phyloP scores from a whole-genome alignment of 2,797 vertebrate genomes.

The Lemur catta region DNA sequence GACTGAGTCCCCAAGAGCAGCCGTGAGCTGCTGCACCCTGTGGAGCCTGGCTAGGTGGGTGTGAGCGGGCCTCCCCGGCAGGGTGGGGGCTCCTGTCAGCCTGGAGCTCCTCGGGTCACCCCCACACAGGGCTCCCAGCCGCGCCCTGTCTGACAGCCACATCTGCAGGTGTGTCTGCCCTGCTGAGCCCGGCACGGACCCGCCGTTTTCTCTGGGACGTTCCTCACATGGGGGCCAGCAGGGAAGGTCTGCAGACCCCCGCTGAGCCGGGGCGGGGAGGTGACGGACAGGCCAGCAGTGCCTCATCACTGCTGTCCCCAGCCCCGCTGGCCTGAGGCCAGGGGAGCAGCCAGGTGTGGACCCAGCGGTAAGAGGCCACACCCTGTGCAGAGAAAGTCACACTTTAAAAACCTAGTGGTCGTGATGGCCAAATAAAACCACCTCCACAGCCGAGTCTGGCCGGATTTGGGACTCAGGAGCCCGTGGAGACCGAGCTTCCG shows the following conservation, averaged over 20 bases:
- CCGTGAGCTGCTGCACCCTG: neutral
- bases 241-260: neutral
- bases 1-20: neutral
- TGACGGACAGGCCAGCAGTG: neutral
- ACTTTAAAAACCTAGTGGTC: neutral
- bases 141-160: neutral
- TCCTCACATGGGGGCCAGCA: neutral
- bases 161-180: too few relatives aligned
- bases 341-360: neutral
- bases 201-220: neutral
- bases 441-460: too few relatives aligned
- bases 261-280: neutral
- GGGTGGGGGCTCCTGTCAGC: too few relatives aligned
- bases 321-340: neutral
- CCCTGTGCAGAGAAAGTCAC: neutral
- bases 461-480: neutral
- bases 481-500: neutral
- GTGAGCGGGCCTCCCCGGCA: too few relatives aligned
- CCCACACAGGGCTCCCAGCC: too few relatives aligned
- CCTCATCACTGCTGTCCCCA: too few relatives aligned
- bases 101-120: too few relatives aligned
- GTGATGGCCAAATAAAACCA: neutral
- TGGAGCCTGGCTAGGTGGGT: too few relatives aligned
- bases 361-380: neutral
- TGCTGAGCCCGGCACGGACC: too few relatives aligned